These are phyloP conservation scores for Delia radicum DNA, from an alignment of 1,140 invertebrate species.

Conservation along the genomic window DNA sequence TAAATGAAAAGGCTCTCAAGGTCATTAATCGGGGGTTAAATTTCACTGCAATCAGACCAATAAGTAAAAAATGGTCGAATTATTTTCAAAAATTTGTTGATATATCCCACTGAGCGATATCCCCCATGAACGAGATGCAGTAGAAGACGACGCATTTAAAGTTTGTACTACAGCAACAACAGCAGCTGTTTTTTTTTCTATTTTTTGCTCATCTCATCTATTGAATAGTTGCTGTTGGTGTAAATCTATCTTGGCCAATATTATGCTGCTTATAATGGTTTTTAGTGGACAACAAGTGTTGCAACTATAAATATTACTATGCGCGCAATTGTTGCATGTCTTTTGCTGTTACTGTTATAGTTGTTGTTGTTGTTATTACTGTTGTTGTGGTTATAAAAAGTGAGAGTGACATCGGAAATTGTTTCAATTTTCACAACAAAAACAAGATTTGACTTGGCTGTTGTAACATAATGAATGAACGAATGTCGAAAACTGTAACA, in stretches of 20 bases:
- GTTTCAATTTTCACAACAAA: slow-evolving; percentile 46
- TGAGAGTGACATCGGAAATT: slow-evolving; percentile 56
- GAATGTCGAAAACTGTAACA: slow-evolving; percentile 54
- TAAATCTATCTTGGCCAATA: slow-evolving; percentile 23
- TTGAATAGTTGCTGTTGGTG: not conserved
- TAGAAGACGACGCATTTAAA: not conserved
- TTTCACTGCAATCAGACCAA: too few species aligned
- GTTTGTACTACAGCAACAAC: not conserved
- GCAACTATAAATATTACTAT: too few species aligned
- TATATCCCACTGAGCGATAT: too few species aligned
- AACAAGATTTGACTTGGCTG: slow-evolving; percentile 14
- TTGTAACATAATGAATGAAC: slow-evolving; percentile 40
- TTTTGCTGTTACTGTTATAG: not conserved
- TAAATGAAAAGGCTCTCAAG: too few species aligned
- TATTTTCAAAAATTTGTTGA: too few species aligned
- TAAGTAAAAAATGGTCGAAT: too few species aligned
- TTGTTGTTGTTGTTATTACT: not conserved
- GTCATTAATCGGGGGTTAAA: too few species aligned
- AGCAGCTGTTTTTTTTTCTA: not conserved
- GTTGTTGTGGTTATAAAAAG: slow-evolving; percentile 41
- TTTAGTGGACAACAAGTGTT: slow-evolving; percentile 17
- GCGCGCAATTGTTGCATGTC: slow-evolving; percentile 8
- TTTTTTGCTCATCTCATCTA: not conserved
- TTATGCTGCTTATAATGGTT: not conserved
- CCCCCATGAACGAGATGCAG: not conserved